Evolutionary conservation across 1,140 invertebrate species (phyloP), one percentile per base, ranked within the genome.

Genomic region (Chironomus tepperi): DNA sequence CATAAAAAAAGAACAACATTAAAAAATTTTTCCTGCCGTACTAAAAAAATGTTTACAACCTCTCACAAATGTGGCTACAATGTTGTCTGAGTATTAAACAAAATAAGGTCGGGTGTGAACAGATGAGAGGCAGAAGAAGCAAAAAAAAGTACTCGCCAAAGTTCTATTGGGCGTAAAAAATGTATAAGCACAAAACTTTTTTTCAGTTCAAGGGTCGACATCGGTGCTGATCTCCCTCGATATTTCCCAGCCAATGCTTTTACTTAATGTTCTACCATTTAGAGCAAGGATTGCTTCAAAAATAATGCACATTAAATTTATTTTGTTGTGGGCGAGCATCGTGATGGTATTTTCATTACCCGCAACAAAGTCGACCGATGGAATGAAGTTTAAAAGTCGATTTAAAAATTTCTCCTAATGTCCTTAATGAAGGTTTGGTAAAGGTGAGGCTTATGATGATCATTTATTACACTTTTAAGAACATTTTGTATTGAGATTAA

Each of bases 141-240:
- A 15, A 57, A 3, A 57, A 15, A 57, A 57, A 57, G 10, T 57
- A 5, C 47, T 57, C 24, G 24, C n/a, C 47, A 57, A 57, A 57
- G 47, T 57, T 57, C 47, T 57, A 57, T 57, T 57, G 47, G 47
- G 47, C 47, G 47, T 57, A 57, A 57, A 57, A 34, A 34, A 34
- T 34, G 24, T 34, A 34, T 34, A 34, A 34, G 5, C 5, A 34
- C 24, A 34, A 34, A 57, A 57, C 10, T 57, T 57, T 57, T 34
- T 34, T 34, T 34, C 24, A 34, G 24, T 34, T 57, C 47, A 57
- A 57, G 47, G 47, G 47, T 57, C 47, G 47, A 57, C 47, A 57
- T 57, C 24, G 47, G 7, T 57, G 47, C n/a, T 57, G 47, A 57
- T 57, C 47, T 57, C 47, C 47, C 47, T 57, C 47, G 47, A 57